Conservation (phyloP, 2,888 invertebrate species). For the Allolobophora icterica region DNA sequence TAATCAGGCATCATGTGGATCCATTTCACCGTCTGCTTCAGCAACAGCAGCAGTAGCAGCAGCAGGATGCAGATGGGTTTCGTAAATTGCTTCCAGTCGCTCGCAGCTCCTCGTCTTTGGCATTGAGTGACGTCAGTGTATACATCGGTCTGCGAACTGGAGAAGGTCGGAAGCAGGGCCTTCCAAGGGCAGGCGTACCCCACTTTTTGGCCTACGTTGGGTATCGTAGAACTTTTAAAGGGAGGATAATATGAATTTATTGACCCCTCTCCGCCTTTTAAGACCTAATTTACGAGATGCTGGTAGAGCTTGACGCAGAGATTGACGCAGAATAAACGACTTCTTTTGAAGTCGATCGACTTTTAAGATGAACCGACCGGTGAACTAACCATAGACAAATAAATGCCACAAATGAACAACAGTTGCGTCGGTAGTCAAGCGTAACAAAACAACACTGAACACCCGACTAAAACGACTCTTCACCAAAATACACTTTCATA, state of each 20-base stretch:
- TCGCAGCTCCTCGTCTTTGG: neutral
- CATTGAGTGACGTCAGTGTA: neutral
- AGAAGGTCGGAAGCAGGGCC: neutral
- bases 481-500: neutral
- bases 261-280: neutral
- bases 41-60: neutral
- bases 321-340: neutral
- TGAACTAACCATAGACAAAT: neutral
- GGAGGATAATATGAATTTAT: neutral
- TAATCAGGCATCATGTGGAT: neutral
- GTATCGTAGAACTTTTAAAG: neutral
- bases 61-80: neutral
- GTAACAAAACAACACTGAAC: neutral
- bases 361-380: neutral
- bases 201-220: neutral
- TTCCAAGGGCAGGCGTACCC: neutral
- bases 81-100: conserved; percentile 17
- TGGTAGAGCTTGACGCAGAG: no score
- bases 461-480: neutral
- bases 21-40: neutral
- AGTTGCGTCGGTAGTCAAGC: neutral
- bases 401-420: neutral
- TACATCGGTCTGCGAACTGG: neutral
- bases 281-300: neutral
- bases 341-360: neutral